These are phyloP conservation scores for Eupithecia vulgata DNA, from an alignment of 2,888 invertebrate genomes.

Conservation along the genomic window DNA sequence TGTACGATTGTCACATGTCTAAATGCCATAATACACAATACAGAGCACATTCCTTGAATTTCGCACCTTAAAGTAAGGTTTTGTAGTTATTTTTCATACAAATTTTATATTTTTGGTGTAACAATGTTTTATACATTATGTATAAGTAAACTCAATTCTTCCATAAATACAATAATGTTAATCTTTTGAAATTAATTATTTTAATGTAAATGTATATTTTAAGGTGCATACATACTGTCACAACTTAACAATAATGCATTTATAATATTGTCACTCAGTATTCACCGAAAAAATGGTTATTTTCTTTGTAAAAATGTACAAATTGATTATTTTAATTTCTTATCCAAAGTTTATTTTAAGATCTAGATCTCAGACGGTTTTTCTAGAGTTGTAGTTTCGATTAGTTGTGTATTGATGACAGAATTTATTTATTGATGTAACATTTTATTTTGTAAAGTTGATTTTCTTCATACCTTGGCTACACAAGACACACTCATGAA, in stretches of 20 bases:
- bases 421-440: conserved; percentile 80
- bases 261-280: conserved; percentile 61
- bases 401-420: conserved; percentile 76
- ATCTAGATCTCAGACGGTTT: conserved; percentile 80
- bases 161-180: conserved; percentile 68
- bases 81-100: conserved; percentile 74
- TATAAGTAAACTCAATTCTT: conserved; percentile 63
- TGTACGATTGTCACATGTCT: conserved; percentile 8
- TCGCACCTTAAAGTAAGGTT: conserved; percentile 67
- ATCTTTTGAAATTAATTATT: conserved; percentile 66
- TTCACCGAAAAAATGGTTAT: conserved; percentile 49
- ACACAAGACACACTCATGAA: conserved; percentile 17
- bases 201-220: conserved; percentile 67
- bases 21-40: conserved; percentile 38
- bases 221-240: conserved; percentile 67
- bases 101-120: conserved; percentile 72
- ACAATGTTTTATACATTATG: conserved; percentile 60
- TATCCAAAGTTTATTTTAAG: conserved; percentile 83
- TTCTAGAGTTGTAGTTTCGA: conserved; percentile 70
- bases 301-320: conserved; percentile 82
- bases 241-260: conserved; percentile 59
- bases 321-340: conserved; percentile 65
- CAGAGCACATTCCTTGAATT: conserved; percentile 69
- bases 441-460: conserved; percentile 71
- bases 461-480: conserved; percentile 54